These are phyloP conservation scores for Nomada ruficornis DNA, from an alignment of 2,888 invertebrate genomes.

Conservation along the genomic window DNA sequence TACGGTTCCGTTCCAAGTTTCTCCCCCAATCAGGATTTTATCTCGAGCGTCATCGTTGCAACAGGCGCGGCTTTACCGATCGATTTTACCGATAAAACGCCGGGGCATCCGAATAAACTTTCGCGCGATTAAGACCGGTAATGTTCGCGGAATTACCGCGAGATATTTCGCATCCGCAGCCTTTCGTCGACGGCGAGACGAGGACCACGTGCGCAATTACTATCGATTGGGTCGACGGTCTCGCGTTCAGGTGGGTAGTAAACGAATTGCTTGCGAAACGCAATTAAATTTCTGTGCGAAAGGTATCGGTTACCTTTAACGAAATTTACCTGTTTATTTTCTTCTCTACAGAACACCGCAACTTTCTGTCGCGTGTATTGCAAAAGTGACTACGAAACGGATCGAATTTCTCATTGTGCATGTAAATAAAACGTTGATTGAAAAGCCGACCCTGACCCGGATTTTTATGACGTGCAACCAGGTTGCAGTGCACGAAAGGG, in stretches of 20 bases:
- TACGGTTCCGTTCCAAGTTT: conserved; percentile 77
- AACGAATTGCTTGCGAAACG: not conserved
- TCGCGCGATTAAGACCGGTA: conserved; percentile 73
- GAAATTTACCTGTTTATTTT: no score
- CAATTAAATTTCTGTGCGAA: not conserved
- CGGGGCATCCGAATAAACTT: conserved; percentile 67
- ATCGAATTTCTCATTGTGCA: not conserved
- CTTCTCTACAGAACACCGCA: not conserved
- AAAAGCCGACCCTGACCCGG: conserved; percentile 40
- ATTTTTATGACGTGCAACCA: conserved; percentile 34
- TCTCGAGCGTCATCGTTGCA: conserved; percentile 80
- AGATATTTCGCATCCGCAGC: conserved; percentile 43
- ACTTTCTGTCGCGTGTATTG: not conserved
- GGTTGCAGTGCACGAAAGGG: conserved; percentile 30
- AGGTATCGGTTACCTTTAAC: not conserved
- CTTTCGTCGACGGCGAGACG: conserved; percentile 50
- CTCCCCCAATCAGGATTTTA: conserved; percentile 80
- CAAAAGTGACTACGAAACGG: no score
- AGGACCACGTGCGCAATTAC: conserved; percentile 40
- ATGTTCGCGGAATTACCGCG: conserved; percentile 65
- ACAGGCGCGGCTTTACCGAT: conserved; percentile 74
- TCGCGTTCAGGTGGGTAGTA: not conserved
- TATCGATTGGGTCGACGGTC: conserved; percentile 41
- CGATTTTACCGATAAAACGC: conserved; percentile 75
- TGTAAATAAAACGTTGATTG: not conserved